These are phyloP conservation scores for Drosophila mimetica DNA, from an alignment of 2,888 invertebrate genomes.

Conservation along the genomic window DNA sequence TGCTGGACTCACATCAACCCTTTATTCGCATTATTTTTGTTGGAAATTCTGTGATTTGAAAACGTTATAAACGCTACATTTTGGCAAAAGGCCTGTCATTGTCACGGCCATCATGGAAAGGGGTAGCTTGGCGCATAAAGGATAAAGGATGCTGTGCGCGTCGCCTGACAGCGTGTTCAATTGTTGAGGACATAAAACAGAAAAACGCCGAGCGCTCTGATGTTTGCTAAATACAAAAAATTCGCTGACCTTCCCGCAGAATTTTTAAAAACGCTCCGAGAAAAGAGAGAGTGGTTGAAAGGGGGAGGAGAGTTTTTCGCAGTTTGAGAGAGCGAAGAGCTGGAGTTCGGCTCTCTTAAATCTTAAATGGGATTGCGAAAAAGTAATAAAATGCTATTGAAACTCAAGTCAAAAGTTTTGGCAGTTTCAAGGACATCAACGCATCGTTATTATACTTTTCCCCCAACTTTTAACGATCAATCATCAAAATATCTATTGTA, in stretches of 20 bases:
- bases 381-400: constrained; percentile 29
- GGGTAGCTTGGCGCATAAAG: constrained; percentile 61
- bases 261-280: constrained; percentile 30
- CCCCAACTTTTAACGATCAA: constrained; percentile 35
- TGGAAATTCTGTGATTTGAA: constrained; percentile 61
- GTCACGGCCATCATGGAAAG: constrained; percentile 56
- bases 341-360: constrained; percentile 54
- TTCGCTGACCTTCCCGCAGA: constrained; percentile 69
- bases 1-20: constrained; percentile 61
- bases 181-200: constrained; percentile 54
- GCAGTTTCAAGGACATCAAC: constrained; percentile 39
- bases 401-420: constrained; percentile 24
- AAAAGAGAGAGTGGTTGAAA: constrained; percentile 14
- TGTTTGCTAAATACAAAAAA: constrained; percentile 45
- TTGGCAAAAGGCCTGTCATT: constrained; percentile 62
- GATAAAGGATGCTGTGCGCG: constrained; percentile 57
- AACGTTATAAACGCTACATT: constrained; percentile 73
- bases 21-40: constrained; percentile 65
- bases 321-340: constrained; percentile 1
- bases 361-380: constrained; percentile 55
- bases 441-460: constrained; percentile 5
- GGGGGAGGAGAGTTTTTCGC: constrained; percentile 1
- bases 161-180: constrained; percentile 60
- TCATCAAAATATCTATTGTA: constrained; percentile 27
- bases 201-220: constrained; percentile 47